These are phyloP conservation scores for Dasysyrphus tricinctus DNA, from an alignment of 2,888 invertebrate genomes.

Conservation along the genomic window DNA sequence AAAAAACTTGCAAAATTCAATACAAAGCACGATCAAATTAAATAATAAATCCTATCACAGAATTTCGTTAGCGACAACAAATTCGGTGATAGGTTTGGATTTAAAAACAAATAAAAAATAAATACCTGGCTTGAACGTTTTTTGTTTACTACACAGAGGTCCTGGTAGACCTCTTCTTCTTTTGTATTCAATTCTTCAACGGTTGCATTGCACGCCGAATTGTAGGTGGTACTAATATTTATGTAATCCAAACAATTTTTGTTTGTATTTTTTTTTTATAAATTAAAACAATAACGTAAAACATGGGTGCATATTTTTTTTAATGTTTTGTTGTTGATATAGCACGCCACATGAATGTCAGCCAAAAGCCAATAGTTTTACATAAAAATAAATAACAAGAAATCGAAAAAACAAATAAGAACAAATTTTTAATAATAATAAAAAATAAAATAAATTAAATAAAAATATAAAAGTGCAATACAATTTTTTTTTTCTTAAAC, in stretches of 20 bases:
- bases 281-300: slow-evolving; percentile 59
- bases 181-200: slow-evolving; percentile 84
- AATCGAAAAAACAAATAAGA: slow-evolving; percentile 63
- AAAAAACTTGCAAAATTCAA: slow-evolving; percentile 26
- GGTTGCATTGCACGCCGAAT: slow-evolving; percentile 83
- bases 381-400: slow-evolving; percentile 75
- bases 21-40: slow-evolving; percentile 2
- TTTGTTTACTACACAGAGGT: slow-evolving; percentile 83
- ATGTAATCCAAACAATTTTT: slow-evolving; percentile 61
- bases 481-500: not conserved
- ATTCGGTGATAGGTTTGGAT: not conserved
- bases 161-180: slow-evolving; percentile 97
- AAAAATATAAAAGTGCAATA: not conserved
- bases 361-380: slow-evolving; percentile 73
- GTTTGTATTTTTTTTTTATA: slow-evolving; percentile 17
- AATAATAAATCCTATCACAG: not conserved
- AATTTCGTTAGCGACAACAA: not conserved
- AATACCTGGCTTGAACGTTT: slow-evolving; percentile 81
- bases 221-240: slow-evolving; percentile 85
- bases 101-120: slow-evolving; percentile 20
- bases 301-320: slow-evolving; percentile 62
- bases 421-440: slow-evolving; percentile 53
- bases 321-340: slow-evolving; percentile 59
- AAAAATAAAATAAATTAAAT: slow-evolving; percentile 44
- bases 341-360: slow-evolving; percentile 72